These are phyloP conservation scores for Campoletis sonorensis DNA, from an alignment of 1,140 invertebrate genomes.

Conservation along the genomic window DNA sequence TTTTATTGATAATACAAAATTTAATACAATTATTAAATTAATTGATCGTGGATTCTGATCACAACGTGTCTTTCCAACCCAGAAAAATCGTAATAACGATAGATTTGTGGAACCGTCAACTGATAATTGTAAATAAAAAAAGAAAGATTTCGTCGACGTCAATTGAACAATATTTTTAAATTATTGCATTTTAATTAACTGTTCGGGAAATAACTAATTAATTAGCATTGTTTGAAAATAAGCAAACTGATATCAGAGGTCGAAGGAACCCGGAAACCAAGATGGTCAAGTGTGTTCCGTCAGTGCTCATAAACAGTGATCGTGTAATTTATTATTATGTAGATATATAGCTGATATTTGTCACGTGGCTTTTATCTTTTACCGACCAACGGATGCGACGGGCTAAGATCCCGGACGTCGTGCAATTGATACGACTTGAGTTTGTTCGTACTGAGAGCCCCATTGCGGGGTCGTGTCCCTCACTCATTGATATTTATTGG, in stretches of 20 bases:
- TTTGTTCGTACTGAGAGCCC: neutral
- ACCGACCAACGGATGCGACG: slow-evolving; percentile 44
- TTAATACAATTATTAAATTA: too few species aligned
- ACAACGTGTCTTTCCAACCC: too few species aligned
- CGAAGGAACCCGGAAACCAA: neutral
- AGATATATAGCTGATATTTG: slow-evolving; percentile 25
- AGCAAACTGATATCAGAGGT: neutral
- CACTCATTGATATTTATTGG: slow-evolving; percentile 45
- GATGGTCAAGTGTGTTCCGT: neutral
- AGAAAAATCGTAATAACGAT: too few species aligned
- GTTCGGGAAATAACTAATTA: too few species aligned
- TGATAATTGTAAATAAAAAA: too few species aligned
- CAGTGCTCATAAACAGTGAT: neutral
- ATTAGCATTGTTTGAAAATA: too few species aligned
- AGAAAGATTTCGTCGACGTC: too few species aligned
- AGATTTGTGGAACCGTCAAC: too few species aligned
- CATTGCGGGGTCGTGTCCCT: neutral
- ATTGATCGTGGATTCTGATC: too few species aligned
- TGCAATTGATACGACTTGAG: slow-evolving; percentile 41
- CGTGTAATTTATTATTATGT: slow-evolving; percentile 33
- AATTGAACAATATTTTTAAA: too few species aligned
- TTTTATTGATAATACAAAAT: too few species aligned
- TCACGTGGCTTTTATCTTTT: slow-evolving; percentile 33
- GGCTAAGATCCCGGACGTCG: slow-evolving; percentile 45
- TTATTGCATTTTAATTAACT: too few species aligned